These are phyloP conservation scores for Pangasius krempfi DNA, from an alignment of 2,797 vertebrate genomes.

Conservation along the genomic window DNA sequence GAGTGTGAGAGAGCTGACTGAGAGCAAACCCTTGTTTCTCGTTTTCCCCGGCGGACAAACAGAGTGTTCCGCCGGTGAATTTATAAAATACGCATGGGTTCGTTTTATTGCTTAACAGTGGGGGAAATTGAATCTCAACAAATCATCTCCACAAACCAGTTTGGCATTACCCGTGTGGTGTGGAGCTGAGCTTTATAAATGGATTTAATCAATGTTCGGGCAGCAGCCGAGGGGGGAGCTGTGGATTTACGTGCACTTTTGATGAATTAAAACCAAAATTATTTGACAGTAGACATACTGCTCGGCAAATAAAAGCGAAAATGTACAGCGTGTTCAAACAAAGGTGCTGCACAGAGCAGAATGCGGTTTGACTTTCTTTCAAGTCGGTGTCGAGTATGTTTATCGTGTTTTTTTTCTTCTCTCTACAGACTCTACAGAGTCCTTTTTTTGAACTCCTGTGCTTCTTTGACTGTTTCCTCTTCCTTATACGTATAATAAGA, in stretches of 20 bases:
- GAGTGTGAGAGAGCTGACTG: neutral
- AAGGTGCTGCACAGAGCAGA: conserved; percentile 35
- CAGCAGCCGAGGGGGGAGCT: conserved; percentile 9
- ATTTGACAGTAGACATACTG: conserved; percentile 56
- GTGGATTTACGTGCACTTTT: conserved; percentile 52
- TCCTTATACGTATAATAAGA: neutral
- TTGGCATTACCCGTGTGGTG: conserved; percentile 14
- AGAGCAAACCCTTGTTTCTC: neutral
- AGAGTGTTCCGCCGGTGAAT: neutral
- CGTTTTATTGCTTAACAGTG: conserved; percentile 47
- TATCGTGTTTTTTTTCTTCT: neutral
- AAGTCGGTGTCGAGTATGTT: neutral
- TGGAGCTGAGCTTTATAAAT: conserved; percentile 46
- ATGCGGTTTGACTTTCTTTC: neutral
- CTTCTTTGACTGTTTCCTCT: neutral
- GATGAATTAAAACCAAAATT: conserved; percentile 62
- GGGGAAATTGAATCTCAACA: conserved; percentile 34
- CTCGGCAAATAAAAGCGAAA: conserved; percentile 46
- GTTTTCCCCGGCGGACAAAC: neutral
- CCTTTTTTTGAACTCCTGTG: neutral
- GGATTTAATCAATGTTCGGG: conserved; percentile 57
- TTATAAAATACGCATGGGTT: conserved; percentile 20
- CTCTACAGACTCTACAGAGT: neutral
- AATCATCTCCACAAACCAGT: conserved; percentile 42
- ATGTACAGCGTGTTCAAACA: conserved; percentile 25